A percentile compares a stretch with the other conserved stretches of the same genome.
Evolutionary conservation across 2,888 invertebrate genomes (phyloP).

Genomic region (Dioctria linearis): DNA sequence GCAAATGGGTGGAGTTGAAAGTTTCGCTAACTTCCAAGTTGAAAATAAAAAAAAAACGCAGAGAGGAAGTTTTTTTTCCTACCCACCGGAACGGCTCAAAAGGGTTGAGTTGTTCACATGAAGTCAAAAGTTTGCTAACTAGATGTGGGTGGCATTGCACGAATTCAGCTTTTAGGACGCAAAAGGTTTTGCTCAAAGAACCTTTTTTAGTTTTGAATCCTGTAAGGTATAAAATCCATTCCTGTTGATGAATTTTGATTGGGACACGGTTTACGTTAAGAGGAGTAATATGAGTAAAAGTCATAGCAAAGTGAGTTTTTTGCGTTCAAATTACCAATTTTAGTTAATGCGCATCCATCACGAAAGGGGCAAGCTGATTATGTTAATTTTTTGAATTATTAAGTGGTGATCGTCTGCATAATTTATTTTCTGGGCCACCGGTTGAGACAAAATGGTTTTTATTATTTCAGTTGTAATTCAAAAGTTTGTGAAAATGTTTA

Average conservation of each 20-base stretch:
- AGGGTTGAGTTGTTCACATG: slow-evolving; percentile 17
- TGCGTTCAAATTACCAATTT: too few species aligned
- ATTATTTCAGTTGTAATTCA: too few species aligned
- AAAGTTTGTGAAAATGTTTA: too few species aligned
- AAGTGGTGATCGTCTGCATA: too few species aligned
- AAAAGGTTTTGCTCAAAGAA: slow-evolving; percentile 1
- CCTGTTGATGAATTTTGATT: slow-evolving; percentile 36
- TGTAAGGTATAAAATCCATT: slow-evolving; percentile 33
- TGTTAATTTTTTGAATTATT: too few species aligned
- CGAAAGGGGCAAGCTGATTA: too few species aligned
- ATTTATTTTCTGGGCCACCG: too few species aligned
- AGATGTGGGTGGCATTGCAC: background rate
- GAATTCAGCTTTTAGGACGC: background rate
- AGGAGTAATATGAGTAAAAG: too few species aligned
- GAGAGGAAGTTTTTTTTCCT: background rate
- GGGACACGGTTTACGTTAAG: background rate
- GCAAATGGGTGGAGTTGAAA: background rate
- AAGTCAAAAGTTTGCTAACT: slow-evolving; percentile 18
- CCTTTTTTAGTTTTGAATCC: slow-evolving; percentile 7
- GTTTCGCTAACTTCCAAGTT: background rate
- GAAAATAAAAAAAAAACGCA: background rate
- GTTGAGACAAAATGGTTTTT: too few species aligned
- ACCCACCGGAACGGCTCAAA: background rate
- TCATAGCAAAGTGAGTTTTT: too few species aligned
- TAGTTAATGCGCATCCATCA: too few species aligned